Base-by-base conservation (phyloP, 2,888 invertebrate genomes). In the Eretmocerus hayati region DNA sequence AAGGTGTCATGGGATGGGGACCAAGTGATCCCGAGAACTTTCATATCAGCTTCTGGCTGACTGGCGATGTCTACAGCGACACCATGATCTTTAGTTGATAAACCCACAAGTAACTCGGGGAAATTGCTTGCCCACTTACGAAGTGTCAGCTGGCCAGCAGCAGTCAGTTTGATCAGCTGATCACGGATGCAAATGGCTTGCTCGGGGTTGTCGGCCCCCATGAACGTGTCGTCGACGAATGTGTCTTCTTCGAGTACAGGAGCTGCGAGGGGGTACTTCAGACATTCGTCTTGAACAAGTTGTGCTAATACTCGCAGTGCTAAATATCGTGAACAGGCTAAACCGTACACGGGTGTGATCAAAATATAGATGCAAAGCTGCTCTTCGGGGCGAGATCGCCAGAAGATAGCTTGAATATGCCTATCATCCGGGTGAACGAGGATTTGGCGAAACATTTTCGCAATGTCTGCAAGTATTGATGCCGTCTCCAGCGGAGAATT, bases 161-260 rank as follows among this genome's bases (percentile, higher is more conserved):
- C 11, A 11, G 42, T 16, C 4, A 37, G 9, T 5, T 35, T 16
- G 2, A 41, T 30, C 30, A 43, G 21, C 23, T 53, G 22, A 8
- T 33, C 5, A 5, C 32, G n/a, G 2, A 40, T 4, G 16, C 30
- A n/a, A 9, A 31, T 15, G 4, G 35, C 39, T 2, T 33, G 44
- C 13, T 38, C 15, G 4, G 26, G n/a, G 1, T 18, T 30, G 8
- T 45, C 35, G 2, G 1, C 41, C 13, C 22, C 45, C 8, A 26
- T 33, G 8, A 32, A 26, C 18, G 43, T 23, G 19, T 48, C 48
- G 19, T 48, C 48, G 8, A 37, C 39, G 19, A 43, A 43, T 11
- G 8, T 32, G 26, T 38, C 22, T 19, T 32, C 31, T 11, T 32
- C 16, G 5, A 48, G 15, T 2, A 22, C 26, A 23, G 23, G 11